Base-by-base conservation (phyloP, 1,140 invertebrate species). In the Aleiodes sp. region DNA sequence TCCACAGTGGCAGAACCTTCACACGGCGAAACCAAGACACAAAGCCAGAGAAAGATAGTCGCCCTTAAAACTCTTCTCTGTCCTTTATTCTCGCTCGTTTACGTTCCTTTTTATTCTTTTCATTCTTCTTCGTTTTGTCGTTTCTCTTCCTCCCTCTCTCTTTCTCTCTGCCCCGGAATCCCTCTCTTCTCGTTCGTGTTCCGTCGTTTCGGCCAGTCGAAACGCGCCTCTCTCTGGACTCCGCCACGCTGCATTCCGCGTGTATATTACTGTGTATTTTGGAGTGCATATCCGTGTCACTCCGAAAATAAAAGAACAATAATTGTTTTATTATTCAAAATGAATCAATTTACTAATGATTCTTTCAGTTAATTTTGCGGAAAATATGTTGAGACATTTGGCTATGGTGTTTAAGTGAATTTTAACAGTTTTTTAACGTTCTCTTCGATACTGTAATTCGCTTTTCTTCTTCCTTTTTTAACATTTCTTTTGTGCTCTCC, bases 241-340 rank as follows among this genome's bases (percentile, higher is more conserved):
- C 70, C 67, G 74, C 63, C 74, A 70, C 73, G 68, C 63, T 72
- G 71, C 71, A 72, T 72, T 72, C 67, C 67, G 67, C 65, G 65
- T 69, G 67, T 70, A 63, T 46, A 35, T 65, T 63, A 24, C 43
- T 74, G 71, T 78, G 75, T 74, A 65, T 70, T 73, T 73, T 75
- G 73, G 73, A 76, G 75, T 76, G 73, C 75, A 74, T 75, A 73
- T 74, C 73, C 75, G 75, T 77, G 75, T 75, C 75, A 73, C 73
- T 63, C 71, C 68, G 65, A 70, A 67, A 77, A 76, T 70, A 71
- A 65, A 52, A 59, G 28, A 52, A 52, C 0, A 21, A 19, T 6
- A 52, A n/a, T n/a, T n/a, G n/a, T n/a, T n/a, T 33, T 33, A 4
- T 4, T 33, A 33, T 33, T 33, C 4, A 33, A 33, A 33, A 33